phyloP scores from a whole-genome alignment of 2,113 vertebrate species.

The Hemichromis elongatus region DNA sequence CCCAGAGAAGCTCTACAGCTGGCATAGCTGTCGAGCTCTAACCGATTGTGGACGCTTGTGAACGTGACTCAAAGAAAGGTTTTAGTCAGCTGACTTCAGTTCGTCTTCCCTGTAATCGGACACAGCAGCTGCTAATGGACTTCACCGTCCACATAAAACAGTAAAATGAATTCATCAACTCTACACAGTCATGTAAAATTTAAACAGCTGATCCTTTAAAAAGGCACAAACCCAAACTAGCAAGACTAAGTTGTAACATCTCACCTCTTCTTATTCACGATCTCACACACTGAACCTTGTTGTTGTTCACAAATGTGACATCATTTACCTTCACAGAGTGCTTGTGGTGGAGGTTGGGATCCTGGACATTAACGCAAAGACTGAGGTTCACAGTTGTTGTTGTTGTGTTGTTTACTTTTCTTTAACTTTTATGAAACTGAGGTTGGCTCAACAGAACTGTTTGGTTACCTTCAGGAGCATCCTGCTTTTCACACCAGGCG shows the following conservation, averaged over 20 bases:
- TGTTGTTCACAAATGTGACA: not conserved
- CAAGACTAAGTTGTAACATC: not conserved
- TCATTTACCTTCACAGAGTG: accelerated
- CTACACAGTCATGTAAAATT: not conserved
- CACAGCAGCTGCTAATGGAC: not conserved
- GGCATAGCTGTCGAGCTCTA: not conserved
- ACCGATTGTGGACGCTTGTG: accelerated
- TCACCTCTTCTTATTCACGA: not conserved
- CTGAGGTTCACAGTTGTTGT: not conserved
- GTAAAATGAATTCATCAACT: not conserved
- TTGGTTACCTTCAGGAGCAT: not conserved
- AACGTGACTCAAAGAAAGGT: not conserved
- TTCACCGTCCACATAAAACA: not conserved
- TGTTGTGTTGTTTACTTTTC: not conserved
- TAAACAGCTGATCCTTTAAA: not conserved
- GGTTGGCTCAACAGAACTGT: not conserved
- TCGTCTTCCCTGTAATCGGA: not conserved
- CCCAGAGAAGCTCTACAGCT: not conserved
- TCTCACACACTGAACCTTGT: not conserved
- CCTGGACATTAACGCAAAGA: not conserved
- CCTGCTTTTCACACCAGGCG: not conserved
- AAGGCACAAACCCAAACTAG: not conserved
- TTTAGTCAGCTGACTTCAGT: not conserved
- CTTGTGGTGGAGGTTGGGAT: accelerated
- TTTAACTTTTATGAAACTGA: not conserved